Base-by-base conservation (phyloP, 53 echinoderm and acorn worm species). In the Holothuria leucospilota region DNA sequence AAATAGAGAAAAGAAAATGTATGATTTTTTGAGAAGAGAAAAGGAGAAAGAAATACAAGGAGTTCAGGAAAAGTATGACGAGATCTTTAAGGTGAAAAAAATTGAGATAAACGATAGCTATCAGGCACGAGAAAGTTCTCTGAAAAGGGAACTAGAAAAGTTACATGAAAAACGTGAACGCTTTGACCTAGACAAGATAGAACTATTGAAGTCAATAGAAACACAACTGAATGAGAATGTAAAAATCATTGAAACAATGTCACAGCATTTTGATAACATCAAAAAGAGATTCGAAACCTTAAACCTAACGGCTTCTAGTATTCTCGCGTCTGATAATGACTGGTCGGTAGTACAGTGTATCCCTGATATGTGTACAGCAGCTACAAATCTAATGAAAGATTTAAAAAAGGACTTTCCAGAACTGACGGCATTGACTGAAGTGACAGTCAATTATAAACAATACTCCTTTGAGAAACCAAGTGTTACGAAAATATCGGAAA, bases 241-340 rank as follows among this genome's bases (percentile, higher is more conserved):
- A 26, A 56, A 78, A 18, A 51, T 53, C 11, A 20, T 78, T 20
- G 25, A 56, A 27, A 6, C 51, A 59, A 25, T 59, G 27, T 52
- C 78, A 52, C 41, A 78, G 7, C 51, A 78, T 59, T 78, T 41
- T 24, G 59, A 59, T 4, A 29, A 59, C n/a, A 78, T 78, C 13
- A 29, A 25, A 21, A 56, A 59, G 15, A 40, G 59, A 13, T 46
- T 46, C 6, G 46, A 46, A 46, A 46, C 46, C 46, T 46, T 46
- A 7, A 46, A 46, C 8, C 3, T 46, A n/a, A n/a, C n/a, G 0
- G 0, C 46, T 46, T 46, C 46, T 8, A 46, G 46, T 11, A 46
- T 46, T 46, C 3, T 46, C 11, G 46, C 46, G 2, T 46, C 46
- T 9, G 46, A 46, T 7, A 46, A 46, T 7, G 46, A 46, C 46